Base-by-base conservation (phyloP, 2,888 invertebrate genomes). In the Andrena praecox region DNA sequence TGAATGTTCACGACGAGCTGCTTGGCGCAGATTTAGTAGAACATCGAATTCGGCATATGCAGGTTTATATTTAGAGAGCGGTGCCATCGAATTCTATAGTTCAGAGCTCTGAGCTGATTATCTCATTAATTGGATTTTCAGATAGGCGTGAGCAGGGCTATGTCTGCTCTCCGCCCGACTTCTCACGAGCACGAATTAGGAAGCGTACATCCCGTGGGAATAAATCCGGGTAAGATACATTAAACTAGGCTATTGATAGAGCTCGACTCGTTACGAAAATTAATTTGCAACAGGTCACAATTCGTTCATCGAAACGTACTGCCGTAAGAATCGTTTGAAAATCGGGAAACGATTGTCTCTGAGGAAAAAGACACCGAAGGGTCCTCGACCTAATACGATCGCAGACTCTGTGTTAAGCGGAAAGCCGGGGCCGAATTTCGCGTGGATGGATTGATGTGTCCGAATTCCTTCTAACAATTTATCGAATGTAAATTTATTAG, bases 21-120 rank as follows among this genome's bases (percentile, higher is more conserved):
- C 94, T 98, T 16, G 98, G 98, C 0, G 98, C 98, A 0, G 98
- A 99, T 94, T 95, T 98, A 48, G 97, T 97, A 2, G 98, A 99
- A 91, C 98, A 99, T 93, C 95, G 96, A 85, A 96, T 98, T 62
- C 95, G 97, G 64, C 97, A 98, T 91, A 95, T 95, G 62, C 95
- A 96, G 94, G 96, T 96, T 92, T 90, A 82, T 89, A 86, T 80
- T 75, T 68, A 75, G 48, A n/a, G 71, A 82, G 8, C 63, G 60
- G 29, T 54, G 16, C 54, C 66, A 35, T 33, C 50, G 31, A 42
- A 59, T 73, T 12, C 7, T 70, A 48, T 7, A 56, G 20, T 52
- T 56, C 20, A 54, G 66, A 56, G 50, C 54, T 59, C 27, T 54
- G 33, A 54, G 74, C 68, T 29, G 20, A 20, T 20, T 20, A 20